Percentiles rank a stretch among this genome's conserved stretches.
Conservation (phyloP, 1,140 invertebrate genomes). For the Sesamia nonagrioides region DNA sequence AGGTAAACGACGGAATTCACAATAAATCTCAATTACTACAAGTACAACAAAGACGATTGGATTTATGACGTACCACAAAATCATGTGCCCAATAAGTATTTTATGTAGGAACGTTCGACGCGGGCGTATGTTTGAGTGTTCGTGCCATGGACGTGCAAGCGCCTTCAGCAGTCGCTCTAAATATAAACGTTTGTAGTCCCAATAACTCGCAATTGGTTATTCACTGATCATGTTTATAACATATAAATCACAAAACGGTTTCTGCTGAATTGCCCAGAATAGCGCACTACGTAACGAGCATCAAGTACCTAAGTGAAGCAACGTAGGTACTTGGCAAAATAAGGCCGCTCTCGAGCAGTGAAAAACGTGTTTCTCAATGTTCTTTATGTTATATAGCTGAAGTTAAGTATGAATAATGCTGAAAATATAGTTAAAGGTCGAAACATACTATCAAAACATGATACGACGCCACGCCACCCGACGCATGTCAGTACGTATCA, state of each 20-base stretch:
- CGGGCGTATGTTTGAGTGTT: constrained; percentile 45
- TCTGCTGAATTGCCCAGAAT: constrained; percentile 70
- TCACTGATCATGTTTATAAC: constrained; percentile 84
- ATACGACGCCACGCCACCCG: too few species aligned
- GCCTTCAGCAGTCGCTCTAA: constrained; percentile 73
- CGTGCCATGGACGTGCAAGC: constrained; percentile 54
- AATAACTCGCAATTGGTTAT: constrained; percentile 74
- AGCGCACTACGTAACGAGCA: constrained; percentile 53
- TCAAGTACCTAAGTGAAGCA: constrained; percentile 13
- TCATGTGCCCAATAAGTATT: not conserved
- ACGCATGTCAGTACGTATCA: too few species aligned
- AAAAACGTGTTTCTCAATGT: not conserved
- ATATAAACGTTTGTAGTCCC: constrained; percentile 71
- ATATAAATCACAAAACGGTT: constrained; percentile 78
- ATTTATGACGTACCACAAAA: not conserved
- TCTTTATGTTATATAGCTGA: too few species aligned
- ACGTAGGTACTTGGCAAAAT: not conserved
- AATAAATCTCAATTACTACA: too few species aligned
- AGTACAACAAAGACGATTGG: too few species aligned
- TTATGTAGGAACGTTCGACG: not conserved
- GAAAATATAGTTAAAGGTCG: too few species aligned
- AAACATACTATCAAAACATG: too few species aligned
- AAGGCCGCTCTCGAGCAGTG: not conserved
- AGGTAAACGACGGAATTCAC: too few species aligned
- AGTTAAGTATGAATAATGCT: too few species aligned